Evolutionary conservation across 2,888 invertebrate species (phyloP), one percentile per base, ranked within the genome.

Genomic region (Malacosoma neustria): DNA sequence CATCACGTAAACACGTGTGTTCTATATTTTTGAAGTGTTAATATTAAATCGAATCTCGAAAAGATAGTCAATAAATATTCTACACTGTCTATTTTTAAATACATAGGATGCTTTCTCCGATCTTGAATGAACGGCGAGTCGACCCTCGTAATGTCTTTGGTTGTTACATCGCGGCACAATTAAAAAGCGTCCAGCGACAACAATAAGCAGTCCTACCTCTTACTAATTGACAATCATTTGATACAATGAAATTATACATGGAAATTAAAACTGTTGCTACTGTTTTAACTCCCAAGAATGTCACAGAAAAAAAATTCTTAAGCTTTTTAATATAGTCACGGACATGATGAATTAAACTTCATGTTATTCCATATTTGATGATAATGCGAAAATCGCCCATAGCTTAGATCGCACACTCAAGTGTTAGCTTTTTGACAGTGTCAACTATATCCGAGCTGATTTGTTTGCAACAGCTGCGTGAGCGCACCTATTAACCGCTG

Each of bases 401-500:
- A 64, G 62, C 66, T 63, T 53, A 32, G 61, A 40, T 42, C 61
- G 41, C 61, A 58, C 46, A 48, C 63, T 66, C 49, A 53, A 52
- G 63, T 57, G 67, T 71, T 67, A 75, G 75, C 82, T 77, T 81
- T 82, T 80, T 82, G 84, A 84, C 84, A 81, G 74, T 76, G 84
- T 76, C 80, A 77, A 75, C 82, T 85, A 84, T 81, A 84, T 82
- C 74, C 70, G 77, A 84, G 71, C 84, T 85, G 84, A 85, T 85
- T 85, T 85, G 84, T 85, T 82, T 80, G 77, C 80, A 74, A 77
- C 84, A 85, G 84, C 84, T 85, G 84, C 81, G 75, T 54, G 69
- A 62, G 73, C 84, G 77, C 82, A 84, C 84, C 84, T 85, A 85
- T 85, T 85, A 84, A 84, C 82, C 85, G 79, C 81, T 84, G 85